These are phyloP conservation scores for Thunnus albacares DNA, from an alignment of 2,797 vertebrate genomes.

Conservation along the genomic window DNA sequence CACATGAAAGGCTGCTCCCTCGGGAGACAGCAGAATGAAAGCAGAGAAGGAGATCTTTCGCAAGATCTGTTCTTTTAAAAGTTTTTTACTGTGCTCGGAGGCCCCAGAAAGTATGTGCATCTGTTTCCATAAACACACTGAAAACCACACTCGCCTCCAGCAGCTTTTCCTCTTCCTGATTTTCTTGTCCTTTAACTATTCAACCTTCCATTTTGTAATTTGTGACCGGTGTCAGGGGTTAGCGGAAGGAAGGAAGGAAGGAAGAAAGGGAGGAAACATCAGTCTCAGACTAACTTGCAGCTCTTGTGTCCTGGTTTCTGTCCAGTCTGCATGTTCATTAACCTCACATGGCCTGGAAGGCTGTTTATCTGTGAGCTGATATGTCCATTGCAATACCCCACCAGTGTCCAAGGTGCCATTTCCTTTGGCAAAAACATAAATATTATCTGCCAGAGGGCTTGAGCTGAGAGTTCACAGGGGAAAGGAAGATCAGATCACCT, in stretches of 20 bases:
- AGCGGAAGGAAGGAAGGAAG: constrained; percentile 69
- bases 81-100: constrained; percentile 30
- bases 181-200: constrained; percentile 57
- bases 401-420: constrained; percentile 58
- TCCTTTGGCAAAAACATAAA: constrained; percentile 75
- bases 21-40: constrained; percentile 62
- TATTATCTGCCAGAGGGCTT: constrained; percentile 59
- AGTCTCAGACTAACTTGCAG: constrained; percentile 62
- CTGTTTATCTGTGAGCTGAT: constrained; percentile 60
- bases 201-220: constrained; percentile 69
- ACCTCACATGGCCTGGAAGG: constrained; percentile 75
- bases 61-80: constrained; percentile 23
- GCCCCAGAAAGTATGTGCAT: constrained; percentile 48
- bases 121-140: constrained; percentile 55
- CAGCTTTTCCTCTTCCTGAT: constrained; percentile 63
- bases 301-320: constrained; percentile 74
- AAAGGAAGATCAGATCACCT: constrained; percentile 72
- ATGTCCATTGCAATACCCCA: constrained; percentile 34
- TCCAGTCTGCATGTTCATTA: constrained; percentile 77
- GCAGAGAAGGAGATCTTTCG: constrained; percentile 50
- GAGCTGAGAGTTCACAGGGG: constrained; percentile 51
- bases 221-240: constrained; percentile 52
- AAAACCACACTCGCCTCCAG: constrained; percentile 29
- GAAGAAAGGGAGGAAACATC: constrained; percentile 81
- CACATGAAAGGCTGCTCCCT: constrained; percentile 77